phyloP scores from a whole-genome alignment of 2,797 vertebrate species.

The Rhadinocentrus ornatus region DNA sequence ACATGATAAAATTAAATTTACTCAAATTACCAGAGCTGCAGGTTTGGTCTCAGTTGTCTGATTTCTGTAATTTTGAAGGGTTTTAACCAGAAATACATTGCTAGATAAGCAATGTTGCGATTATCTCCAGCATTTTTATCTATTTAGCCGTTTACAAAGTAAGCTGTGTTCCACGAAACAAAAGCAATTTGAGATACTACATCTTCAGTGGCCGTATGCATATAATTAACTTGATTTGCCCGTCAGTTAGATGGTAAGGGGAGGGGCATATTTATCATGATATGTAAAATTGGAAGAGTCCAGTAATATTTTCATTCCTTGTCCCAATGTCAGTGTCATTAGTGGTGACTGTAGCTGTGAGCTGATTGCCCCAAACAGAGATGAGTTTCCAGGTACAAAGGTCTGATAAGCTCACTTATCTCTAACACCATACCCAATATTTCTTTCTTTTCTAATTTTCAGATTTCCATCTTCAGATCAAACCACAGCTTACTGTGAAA shows the following conservation, averaged over 20 bases:
- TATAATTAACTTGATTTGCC: no score
- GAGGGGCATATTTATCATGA: no score
- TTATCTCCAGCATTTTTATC: not conserved
- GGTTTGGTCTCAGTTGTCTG: not conserved
- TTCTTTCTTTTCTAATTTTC: no score
- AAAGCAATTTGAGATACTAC: no score
- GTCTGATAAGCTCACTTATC: conserved; percentile 4
- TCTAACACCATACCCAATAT: not conserved
- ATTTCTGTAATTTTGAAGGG: not conserved
- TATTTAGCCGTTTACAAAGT: no score
- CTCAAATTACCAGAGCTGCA: not conserved
- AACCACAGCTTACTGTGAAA: not conserved
- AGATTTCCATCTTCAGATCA: not conserved
- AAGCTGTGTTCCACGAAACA: no score
- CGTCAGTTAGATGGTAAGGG: no score
- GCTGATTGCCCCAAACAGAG: not conserved
- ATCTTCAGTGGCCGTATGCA: not conserved
- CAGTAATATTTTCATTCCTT: no score
- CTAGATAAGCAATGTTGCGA: not conserved
- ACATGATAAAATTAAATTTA: not conserved
- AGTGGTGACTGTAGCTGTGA: not conserved
- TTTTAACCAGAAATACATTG: not conserved
- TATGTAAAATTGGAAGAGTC: no score
- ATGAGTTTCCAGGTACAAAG: not conserved
- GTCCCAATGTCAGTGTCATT: not conserved